Conservation (phyloP, 2,797 vertebrate genomes). For the Clarias pachynema region DNA sequence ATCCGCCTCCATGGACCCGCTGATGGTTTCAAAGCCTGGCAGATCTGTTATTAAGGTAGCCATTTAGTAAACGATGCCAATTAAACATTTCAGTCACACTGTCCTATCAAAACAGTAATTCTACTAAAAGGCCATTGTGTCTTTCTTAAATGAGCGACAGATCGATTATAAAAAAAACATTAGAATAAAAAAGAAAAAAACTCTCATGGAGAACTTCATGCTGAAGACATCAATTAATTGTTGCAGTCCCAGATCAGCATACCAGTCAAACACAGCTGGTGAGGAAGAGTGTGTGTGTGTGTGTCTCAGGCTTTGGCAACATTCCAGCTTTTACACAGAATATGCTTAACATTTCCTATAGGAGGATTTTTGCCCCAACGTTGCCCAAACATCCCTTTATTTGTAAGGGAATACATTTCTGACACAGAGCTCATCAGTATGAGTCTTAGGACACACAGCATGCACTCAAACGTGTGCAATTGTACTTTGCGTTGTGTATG, state of each 20-base stretch:
- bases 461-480: neutral
- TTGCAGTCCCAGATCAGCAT: neutral
- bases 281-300: neutral
- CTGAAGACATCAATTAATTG: neutral
- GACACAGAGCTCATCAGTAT: neutral
- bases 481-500: neutral
- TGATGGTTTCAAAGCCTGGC: slow-evolving; percentile 21
- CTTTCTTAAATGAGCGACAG: slow-evolving; percentile 7
- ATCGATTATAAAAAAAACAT: neutral
- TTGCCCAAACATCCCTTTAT: neutral
- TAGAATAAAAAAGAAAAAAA: neutral
- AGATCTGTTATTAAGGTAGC: slow-evolving; percentile 12
- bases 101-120: slow-evolving; percentile 16
- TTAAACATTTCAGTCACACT: slow-evolving; percentile 17
- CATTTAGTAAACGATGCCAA: slow-evolving; percentile 13
- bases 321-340: slow-evolving; percentile 13
- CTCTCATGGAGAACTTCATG: neutral
- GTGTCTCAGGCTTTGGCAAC: neutral
- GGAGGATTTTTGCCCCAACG: neutral
- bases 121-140: neutral
- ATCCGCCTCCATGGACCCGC: neutral
- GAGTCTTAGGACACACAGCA: neutral
- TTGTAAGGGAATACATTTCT: neutral
- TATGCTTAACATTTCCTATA: neutral
- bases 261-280: neutral